phyloP scores from a whole-genome alignment of 1,140 invertebrate species.

The Drosophila kanapiae region DNA sequence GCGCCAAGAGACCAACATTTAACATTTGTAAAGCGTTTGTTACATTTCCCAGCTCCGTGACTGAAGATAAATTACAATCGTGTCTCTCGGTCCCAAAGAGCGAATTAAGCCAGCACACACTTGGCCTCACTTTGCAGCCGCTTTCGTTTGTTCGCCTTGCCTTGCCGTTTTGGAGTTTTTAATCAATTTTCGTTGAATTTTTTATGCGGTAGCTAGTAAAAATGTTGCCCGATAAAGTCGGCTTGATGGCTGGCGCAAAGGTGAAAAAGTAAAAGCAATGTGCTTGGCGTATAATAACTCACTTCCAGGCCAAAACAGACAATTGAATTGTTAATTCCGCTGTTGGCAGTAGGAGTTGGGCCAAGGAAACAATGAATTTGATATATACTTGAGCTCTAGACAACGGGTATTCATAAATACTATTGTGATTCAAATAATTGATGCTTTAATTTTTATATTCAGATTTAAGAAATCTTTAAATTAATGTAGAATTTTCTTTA shows the following conservation, averaged over 20 bases:
- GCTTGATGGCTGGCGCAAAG: constrained; percentile 33
- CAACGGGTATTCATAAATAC: background rate
- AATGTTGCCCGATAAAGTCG: constrained; percentile 60
- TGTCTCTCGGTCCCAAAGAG: constrained; percentile 44
- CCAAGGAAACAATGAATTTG: background rate
- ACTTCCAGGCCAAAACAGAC: constrained; percentile 41
- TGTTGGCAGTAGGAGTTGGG: background rate
- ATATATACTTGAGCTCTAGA: background rate
- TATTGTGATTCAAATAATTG: background rate
- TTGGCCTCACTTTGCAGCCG: constrained; percentile 16
- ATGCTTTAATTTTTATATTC: background rate
- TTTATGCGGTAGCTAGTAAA: constrained; percentile 76
- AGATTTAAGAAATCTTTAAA: background rate
- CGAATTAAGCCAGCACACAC: constrained; percentile 61
- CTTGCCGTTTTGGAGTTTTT: constrained; percentile 73
- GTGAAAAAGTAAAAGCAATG: constrained; percentile 70
- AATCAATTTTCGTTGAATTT: constrained; percentile 83
- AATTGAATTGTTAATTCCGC: constrained; percentile 60
- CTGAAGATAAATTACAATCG: constrained; percentile 77
- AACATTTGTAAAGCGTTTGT: constrained; percentile 78
- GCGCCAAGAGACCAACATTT: constrained; percentile 81
- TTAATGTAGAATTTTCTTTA: background rate
- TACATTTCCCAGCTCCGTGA: constrained; percentile 65
- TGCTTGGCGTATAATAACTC: constrained; percentile 60
- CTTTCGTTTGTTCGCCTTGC: constrained; percentile 12